Evolutionary conservation across 2,797 vertebrate species (phyloP), one percentile per base, ranked within the genome.

Genomic region (Sebastes hubbsi): DNA sequence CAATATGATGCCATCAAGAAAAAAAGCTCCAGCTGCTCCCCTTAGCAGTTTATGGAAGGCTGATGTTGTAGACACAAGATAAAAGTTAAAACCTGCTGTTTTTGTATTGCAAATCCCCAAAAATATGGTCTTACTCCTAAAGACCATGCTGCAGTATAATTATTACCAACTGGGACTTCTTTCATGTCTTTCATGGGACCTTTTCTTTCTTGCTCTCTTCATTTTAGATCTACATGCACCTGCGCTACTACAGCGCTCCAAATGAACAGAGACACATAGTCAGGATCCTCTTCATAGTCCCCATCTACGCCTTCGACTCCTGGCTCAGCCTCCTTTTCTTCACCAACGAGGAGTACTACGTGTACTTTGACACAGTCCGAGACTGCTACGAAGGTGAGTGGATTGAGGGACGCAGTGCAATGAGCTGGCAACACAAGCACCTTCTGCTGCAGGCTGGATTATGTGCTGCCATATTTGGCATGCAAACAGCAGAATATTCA

Each of bases 281-380:
- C 9, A 93, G 98, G 78, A 97, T 99, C 91, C 97, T 99, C 91
- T 99, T 99, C 95, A 98, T 99, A 8, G 98, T 99, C 60, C 98
- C 98, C 90, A 99, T 99, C 93, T 98, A 97, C 0, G 97, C 98
- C 92, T 98, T 98, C 4, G 98, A 99, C 93, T 99, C 97, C 2
- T 99, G 97, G 98, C 97, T 98, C 93, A 99, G 98, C 84, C 97
- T 98, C 11, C 97, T 99, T 0, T 98, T 99, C 95, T 98, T 99
- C 95, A 99, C 97, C 95, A 99, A 98, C 3, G 97, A 99, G 94
- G 97, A 99, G 91, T 98, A 97, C 95, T 99, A 99, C 2, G 97
- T 99, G 85, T 99, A 99, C 94, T 99, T 99, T 2, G 96, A 97
- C 92, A 98, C 97, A 0, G 96, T 99, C 49, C 92, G 97, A 5